These are phyloP conservation scores for Bombus balteatus DNA, from an alignment of 1,140 invertebrate genomes.

Conservation along the genomic window DNA sequence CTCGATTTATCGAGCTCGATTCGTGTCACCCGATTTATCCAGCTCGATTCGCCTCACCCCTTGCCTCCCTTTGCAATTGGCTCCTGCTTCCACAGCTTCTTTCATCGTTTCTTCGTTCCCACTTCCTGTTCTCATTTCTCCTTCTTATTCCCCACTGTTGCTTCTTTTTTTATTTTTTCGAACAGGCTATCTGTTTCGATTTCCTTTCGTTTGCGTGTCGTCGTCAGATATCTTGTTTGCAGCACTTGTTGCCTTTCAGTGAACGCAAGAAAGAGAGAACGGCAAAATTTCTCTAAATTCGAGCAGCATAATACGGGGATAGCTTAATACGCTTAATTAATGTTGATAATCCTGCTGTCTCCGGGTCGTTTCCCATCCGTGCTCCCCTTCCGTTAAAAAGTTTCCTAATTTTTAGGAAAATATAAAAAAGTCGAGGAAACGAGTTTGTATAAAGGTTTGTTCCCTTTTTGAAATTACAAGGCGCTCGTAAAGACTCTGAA, in stretches of 20 bases:
- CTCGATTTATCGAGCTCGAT: conserved; percentile 42
- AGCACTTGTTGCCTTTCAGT: conserved; percentile 28
- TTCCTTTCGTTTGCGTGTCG: conserved; percentile 6
- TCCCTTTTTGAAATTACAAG: too few relatives aligned
- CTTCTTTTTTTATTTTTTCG: background rate
- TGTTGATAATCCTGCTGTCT: too few relatives aligned
- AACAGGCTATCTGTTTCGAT: background rate
- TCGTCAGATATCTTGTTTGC: conserved; percentile 10
- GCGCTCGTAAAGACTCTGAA: too few relatives aligned
- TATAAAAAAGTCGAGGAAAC: too few relatives aligned
- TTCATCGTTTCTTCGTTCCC: background rate
- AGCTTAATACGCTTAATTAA: background rate
- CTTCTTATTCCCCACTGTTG: background rate
- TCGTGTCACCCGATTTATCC: conserved; percentile 38
- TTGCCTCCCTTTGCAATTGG: background rate
- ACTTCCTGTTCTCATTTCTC: background rate
- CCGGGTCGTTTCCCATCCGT: too few relatives aligned
- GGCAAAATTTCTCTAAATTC: background rate
- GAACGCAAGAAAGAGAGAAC: background rate
- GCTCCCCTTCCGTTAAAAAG: too few relatives aligned
- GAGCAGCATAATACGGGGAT: background rate
- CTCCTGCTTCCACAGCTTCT: too few relatives aligned
- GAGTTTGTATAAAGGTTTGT: too few relatives aligned
- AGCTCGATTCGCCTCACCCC: background rate
- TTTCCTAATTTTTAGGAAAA: too few relatives aligned